phyloP scores from a whole-genome alignment of 2,888 invertebrate genomes.

The Leptinotarsa juncta region DNA sequence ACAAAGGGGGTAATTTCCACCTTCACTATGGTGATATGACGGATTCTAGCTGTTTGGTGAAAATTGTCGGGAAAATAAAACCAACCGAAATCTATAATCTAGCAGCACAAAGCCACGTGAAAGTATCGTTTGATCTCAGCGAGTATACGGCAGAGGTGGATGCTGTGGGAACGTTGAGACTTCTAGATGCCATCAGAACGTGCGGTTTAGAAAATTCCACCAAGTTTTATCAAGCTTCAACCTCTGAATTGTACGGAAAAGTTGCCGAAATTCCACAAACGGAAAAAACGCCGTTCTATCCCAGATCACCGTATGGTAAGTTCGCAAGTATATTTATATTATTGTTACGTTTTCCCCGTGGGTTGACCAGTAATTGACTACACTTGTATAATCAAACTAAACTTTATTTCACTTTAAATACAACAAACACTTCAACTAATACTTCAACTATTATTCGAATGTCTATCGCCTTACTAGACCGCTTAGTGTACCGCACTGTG shows the following conservation, averaged over 20 bases:
- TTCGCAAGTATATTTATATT: neutral
- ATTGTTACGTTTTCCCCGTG: too few relatives aligned
- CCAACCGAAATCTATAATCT: conserved; percentile 98
- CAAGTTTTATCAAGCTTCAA: conserved; percentile 95
- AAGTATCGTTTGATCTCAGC: conserved; percentile 97
- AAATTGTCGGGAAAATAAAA: conserved; percentile 79
- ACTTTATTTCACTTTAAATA: too few relatives aligned
- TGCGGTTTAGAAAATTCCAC: conserved; percentile 85
- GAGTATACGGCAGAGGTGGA: conserved; percentile 99
- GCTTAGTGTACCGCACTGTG: too few relatives aligned
- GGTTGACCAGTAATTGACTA: too few relatives aligned
- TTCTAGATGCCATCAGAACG: conserved; percentile 92
- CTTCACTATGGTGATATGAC: conserved; percentile 99
- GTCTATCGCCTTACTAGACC: too few relatives aligned
- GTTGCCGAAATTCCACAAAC: conserved; percentile 92
- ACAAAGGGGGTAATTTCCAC: conserved; percentile 88
- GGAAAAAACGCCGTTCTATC: conserved; percentile 96
- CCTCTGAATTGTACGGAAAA: conserved; percentile 94
- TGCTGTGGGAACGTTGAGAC: conserved; percentile 90
- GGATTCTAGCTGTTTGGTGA: conserved; percentile 94
- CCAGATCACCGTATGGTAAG: conserved; percentile 94
- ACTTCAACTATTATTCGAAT: too few relatives aligned
- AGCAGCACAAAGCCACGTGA: conserved; percentile 99
- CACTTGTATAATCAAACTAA: too few relatives aligned
- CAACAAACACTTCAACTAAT: too few relatives aligned